Evolutionary conservation across 2,888 invertebrate species (phyloP).

Genomic region (Papilio gigon): DNA sequence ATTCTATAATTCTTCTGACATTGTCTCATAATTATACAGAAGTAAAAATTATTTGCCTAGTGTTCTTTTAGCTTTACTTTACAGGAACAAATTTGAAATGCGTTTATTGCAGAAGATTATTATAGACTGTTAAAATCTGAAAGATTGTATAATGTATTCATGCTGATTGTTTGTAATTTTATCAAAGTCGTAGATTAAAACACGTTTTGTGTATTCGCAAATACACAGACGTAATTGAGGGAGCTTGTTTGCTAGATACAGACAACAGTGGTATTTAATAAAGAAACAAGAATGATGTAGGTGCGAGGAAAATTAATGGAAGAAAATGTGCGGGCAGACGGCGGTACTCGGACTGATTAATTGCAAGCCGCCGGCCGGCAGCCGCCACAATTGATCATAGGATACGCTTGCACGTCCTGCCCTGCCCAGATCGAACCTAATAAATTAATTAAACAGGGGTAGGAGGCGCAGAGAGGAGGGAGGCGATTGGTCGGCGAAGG

Average conservation of each 20-base stretch:
- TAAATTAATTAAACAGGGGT: constrained; percentile 67
- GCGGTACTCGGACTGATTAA: constrained; percentile 38
- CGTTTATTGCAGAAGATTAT: neutral
- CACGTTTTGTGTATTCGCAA: neutral
- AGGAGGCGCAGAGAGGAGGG: constrained; percentile 42
- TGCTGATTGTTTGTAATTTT: neutral
- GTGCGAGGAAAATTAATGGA: constrained; percentile 28
- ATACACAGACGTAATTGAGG: constrained; percentile 8
- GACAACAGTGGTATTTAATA: constrained; percentile 22
- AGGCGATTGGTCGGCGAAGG: constrained; percentile 62
- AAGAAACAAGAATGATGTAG: constrained; percentile 18
- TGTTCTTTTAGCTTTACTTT: neutral
- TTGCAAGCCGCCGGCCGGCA: constrained; percentile 22
- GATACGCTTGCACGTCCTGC: constrained; percentile 27
- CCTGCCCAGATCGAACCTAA: constrained; percentile 47
- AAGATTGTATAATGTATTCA: neutral
- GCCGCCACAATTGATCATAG: constrained; percentile 40
- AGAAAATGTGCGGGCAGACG: constrained; percentile 27
- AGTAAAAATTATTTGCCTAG: constrained; percentile 10
- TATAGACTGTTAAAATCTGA: neutral
- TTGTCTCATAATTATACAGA: constrained; percentile 10
- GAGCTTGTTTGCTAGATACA: neutral
- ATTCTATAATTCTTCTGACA: constrained; percentile 26
- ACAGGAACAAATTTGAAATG: neutral
- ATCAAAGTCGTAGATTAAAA: neutral